phyloP scores from a whole-genome alignment of 2,888 invertebrate species.

The Monochamus alternatus region DNA sequence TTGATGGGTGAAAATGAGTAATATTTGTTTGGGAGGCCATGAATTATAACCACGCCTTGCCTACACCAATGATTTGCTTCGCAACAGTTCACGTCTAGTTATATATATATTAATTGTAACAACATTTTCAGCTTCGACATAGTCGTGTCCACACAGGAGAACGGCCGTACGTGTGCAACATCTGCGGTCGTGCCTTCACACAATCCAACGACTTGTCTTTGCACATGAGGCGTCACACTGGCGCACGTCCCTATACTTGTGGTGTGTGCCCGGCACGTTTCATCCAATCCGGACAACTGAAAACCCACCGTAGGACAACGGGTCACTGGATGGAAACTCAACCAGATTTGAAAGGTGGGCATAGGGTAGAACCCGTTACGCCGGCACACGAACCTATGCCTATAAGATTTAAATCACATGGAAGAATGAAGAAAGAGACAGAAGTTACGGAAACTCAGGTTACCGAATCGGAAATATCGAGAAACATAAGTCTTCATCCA shows the following conservation, averaged over 20 bases:
- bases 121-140: conserved; percentile 65
- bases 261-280: conserved; percentile 80
- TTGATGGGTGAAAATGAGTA: too few relatives aligned
- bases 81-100: too few relatives aligned
- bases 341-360: conserved; percentile 69
- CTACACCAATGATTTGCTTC: too few relatives aligned
- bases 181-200: conserved; percentile 74
- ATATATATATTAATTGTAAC: too few relatives aligned
- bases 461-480: conserved; percentile 1
- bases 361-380: conserved; percentile 69
- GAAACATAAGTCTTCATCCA: conserved; percentile 27
- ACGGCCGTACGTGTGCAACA: conserved; percentile 70
- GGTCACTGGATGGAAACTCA: conserved; percentile 74
- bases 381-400: conserved; percentile 67
- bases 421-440: conserved; percentile 56
- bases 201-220: conserved; percentile 82
- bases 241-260: conserved; percentile 79
- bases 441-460: conserved; percentile 15
- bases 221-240: conserved; percentile 81
- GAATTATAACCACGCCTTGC: too few relatives aligned
- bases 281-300: conserved; percentile 77
- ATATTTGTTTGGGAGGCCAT: too few relatives aligned
- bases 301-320: conserved; percentile 77
- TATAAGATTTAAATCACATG: conserved; percentile 68
- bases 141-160: conserved; percentile 71